Evolutionary conservation across 2,797 vertebrate species (phyloP), one percentile per base, ranked within the genome.

Genomic region (Falco berigora): DNA sequence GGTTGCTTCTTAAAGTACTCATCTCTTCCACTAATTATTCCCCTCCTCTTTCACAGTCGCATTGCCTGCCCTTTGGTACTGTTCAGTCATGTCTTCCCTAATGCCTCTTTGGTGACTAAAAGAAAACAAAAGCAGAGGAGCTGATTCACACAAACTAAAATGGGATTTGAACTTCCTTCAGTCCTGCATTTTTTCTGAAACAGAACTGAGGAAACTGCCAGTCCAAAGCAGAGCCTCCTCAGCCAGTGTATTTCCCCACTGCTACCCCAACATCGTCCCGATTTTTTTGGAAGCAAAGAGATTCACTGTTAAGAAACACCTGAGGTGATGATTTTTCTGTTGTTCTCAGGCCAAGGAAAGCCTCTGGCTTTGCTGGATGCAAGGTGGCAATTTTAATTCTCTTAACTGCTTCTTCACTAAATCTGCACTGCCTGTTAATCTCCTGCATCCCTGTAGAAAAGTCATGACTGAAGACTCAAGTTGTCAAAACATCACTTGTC

Each of bases 401-500:
- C 63, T 94, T 75, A 86, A 82, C 61, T 75, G 42, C 81, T 75
- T 78, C 90, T 92, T 95, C 49, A 21, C 84, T 78, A 72, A 82
- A 44, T 44, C 67, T 86, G 19, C 1, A 0, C 56, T 92, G 93
- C 77, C 74, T 49, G 49, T 80, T 95, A 61, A 94, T 94, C 86
- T 84, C 64, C 64, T 30, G 67, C 81, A 78, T 66, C 77, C 92
- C 77, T 55, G 28, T 66, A 68, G 88, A 74, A 96, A 89, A 96
- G 83, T 92, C 92, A 93, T 4, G 56, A 82, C 84, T 92, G 96
- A 94, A 91, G 96, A 95, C 88, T 89, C 74, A 75, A 80, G 84
- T 74, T 97, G 94, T 96, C 97, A 94, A 96, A 97, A 93, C 92
- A 94, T 71, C 86, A 47, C 94, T 91, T 62, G 93, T 88, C 86